phyloP scores from a whole-genome alignment of 2,113 vertebrate species.

The Solenodon paradoxus region DNA sequence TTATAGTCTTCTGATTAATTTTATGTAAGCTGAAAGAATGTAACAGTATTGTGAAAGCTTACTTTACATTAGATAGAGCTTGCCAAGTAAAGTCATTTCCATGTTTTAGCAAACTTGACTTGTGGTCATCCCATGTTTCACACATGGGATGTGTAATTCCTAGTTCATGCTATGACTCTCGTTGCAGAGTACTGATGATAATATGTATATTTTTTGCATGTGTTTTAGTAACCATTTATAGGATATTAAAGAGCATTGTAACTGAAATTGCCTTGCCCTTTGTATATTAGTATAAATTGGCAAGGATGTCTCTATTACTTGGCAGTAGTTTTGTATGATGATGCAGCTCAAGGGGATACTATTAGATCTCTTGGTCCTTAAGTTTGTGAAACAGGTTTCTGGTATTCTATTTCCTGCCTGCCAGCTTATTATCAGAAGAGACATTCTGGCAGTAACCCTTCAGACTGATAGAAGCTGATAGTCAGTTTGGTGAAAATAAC shows the following conservation, averaged over 20 bases:
- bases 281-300: background rate
- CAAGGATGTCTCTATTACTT: background rate
- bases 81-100: background rate
- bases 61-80: background rate
- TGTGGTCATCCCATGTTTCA: background rate
- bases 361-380: background rate
- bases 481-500: background rate
- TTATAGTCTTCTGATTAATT: background rate
- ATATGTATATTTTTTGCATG: background rate
- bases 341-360: background rate
- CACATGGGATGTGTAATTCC: background rate
- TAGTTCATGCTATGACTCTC: background rate
- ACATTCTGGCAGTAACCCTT: background rate
- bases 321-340: background rate
- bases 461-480: background rate
- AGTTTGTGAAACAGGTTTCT: slow-evolving; percentile 30
- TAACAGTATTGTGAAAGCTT: background rate
- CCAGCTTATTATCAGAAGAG: background rate
- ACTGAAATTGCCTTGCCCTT: background rate
- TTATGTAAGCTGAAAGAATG: background rate
- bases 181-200: background rate
- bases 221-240: too few relatives aligned
- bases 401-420: background rate
- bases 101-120: background rate
- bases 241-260: background rate